Percentiles rank a stretch among this genome's conserved stretches.
Conservation (phyloP, 1,140 invertebrate genomes). For the Leucophenga varia region DNA sequence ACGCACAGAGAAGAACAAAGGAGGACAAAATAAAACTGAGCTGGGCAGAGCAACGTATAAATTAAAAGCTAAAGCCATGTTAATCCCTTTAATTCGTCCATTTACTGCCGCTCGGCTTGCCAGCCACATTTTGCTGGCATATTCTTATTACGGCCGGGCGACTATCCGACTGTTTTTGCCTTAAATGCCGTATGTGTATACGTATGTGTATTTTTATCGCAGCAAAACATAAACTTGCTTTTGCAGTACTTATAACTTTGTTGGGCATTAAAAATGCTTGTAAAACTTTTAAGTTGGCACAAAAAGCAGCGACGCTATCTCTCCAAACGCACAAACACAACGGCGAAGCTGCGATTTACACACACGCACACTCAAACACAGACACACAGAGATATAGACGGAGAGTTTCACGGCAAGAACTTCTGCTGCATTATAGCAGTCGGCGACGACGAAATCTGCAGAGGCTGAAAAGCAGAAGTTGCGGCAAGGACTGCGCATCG, state of each 20-base stretch:
- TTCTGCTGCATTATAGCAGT: slow-evolving; percentile 29
- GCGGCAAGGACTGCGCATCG: too few species aligned
- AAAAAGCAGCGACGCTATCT: slow-evolving; percentile 29
- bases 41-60: slow-evolving; percentile 27
- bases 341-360: not conserved
- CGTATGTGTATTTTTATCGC: slow-evolving; percentile 32
- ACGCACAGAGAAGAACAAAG: not conserved
- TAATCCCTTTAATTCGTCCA: slow-evolving; percentile 43
- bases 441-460: slow-evolving; percentile 9
- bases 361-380: slow-evolving; percentile 9
- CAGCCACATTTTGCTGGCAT: slow-evolving; percentile 13
- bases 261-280: slow-evolving; percentile 49
- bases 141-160: slow-evolving; percentile 8
- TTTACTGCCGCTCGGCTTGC: slow-evolving; percentile 20
- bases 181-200: not conserved
- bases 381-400: slow-evolving; percentile 11
- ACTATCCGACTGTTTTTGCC: slow-evolving; percentile 1
- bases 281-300: slow-evolving; percentile 44
- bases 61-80: slow-evolving; percentile 46
- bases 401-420: slow-evolving; percentile 8
- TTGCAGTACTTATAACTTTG: slow-evolving; percentile 49
- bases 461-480: too few species aligned
- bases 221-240: slow-evolving; percentile 43
- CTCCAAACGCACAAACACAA: too few species aligned
- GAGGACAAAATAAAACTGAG: not conserved